phyloP scores from a whole-genome alignment of 2,113 vertebrate species.

The Tupaia tana region DNA sequence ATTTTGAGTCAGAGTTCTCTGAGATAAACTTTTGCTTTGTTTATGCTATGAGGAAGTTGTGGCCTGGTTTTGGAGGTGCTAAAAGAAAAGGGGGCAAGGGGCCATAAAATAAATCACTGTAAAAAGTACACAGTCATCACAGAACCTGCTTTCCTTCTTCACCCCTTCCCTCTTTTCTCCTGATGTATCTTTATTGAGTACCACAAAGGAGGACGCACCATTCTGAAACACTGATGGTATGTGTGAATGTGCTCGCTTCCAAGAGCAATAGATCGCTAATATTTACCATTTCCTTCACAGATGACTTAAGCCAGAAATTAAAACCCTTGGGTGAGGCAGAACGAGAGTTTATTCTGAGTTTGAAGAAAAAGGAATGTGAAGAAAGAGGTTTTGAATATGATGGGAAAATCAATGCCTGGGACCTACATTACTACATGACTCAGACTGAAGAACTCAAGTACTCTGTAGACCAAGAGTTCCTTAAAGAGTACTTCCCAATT shows the following conservation, averaged over 20 bases:
- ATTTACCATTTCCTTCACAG: conserved; percentile 82
- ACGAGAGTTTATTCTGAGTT: conserved; percentile 90
- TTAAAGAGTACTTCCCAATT: conserved; percentile 95
- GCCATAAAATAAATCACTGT: background rate
- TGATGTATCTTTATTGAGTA: background rate
- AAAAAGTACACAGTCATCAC: background rate
- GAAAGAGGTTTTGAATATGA: conserved; percentile 90
- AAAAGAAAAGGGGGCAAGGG: background rate
- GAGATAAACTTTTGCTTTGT: conserved; percentile 17
- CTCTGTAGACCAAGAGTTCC: conserved; percentile 94
- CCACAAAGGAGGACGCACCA: background rate
- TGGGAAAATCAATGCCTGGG: conserved; percentile 95
- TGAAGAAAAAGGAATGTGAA: conserved; percentile 94
- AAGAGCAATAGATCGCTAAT: background rate
- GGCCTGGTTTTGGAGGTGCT: background rate
- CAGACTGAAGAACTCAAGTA: conserved; percentile 95
- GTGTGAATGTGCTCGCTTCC: background rate
- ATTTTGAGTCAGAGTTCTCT: conserved; percentile 6
- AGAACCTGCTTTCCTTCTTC: background rate
- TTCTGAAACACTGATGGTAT: background rate
- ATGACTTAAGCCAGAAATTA: conserved; percentile 91
- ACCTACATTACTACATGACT: conserved; percentile 96
- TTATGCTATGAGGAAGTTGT: background rate
- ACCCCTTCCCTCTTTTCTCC: background rate
- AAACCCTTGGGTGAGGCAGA: conserved; percentile 92